Evolutionary conservation across 1,140 invertebrate genomes (phyloP).

Genomic region (Nephotettix cincticeps): DNA sequence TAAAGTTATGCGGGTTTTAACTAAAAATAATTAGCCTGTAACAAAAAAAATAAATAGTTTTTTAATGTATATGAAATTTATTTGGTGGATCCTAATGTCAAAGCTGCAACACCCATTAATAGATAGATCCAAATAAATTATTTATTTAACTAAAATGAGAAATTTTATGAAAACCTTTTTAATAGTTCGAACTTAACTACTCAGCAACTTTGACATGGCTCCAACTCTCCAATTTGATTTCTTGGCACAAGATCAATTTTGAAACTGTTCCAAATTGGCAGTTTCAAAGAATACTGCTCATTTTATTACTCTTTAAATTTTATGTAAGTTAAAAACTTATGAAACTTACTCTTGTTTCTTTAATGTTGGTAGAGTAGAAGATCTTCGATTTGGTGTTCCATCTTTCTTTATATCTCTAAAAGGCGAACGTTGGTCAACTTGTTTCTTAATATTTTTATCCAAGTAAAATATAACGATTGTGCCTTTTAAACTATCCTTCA

Average conservation of each 20-base stretch:
- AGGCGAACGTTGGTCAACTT: conserved; percentile 48
- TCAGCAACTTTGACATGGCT: not conserved
- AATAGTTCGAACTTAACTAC: not conserved
- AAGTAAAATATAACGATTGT: conserved; percentile 66
- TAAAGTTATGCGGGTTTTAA: no score
- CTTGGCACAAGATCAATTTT: no score
- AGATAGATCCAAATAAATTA: no score
- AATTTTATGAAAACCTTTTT: no score
- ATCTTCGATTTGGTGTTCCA: not conserved
- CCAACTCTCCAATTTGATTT: not conserved
- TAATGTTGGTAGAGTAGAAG: not conserved
- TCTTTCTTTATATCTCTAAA: conserved; percentile 20
- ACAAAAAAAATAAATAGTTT: no score
- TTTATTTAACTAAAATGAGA: no score
- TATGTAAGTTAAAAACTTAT: not conserved
- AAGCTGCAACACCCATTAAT: no score
- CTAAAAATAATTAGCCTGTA: no score
- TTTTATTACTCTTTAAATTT: not conserved
- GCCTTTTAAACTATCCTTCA: conserved; percentile 68
- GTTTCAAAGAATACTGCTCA: not conserved
- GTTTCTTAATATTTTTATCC: conserved; percentile 68
- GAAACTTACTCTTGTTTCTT: not conserved
- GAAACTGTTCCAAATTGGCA: not conserved
- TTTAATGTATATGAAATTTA: no score
- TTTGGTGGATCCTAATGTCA: no score